Percentiles rank a stretch among this genome's conserved stretches.
phyloP scores from a whole-genome alignment of 2,888 invertebrate species.

The Phengaris arion region DNA sequence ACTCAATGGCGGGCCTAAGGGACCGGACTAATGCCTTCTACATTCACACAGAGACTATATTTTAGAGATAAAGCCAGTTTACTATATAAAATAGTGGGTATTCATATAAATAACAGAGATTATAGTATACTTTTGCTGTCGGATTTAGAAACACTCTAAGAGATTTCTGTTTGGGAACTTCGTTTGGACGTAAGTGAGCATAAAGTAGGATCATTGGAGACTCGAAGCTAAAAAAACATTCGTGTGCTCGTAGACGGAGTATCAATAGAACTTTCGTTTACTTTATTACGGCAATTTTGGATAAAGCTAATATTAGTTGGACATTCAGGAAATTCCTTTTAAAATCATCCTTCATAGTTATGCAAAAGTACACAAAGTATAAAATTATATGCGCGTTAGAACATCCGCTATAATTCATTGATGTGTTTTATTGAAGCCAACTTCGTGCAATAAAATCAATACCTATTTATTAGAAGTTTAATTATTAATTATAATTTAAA shows the following conservation, averaged over 20 bases:
- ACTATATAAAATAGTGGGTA: constrained; percentile 40
- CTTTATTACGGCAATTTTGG: neutral
- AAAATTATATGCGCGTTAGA: neutral
- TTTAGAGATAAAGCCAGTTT: constrained; percentile 43
- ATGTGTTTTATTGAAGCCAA: neutral
- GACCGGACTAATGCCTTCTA: constrained; percentile 57
- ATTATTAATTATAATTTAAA: no score
- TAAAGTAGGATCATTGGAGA: constrained; percentile 24
- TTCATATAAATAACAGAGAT: constrained; percentile 34
- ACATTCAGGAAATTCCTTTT: neutral
- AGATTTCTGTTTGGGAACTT: neutral
- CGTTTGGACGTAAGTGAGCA: constrained; percentile 20
- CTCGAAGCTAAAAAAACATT: constrained; percentile 8
- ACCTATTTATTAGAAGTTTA: no score
- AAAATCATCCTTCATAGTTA: neutral
- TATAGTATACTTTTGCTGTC: constrained; percentile 40
- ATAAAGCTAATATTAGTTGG: neutral
- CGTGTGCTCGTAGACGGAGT: neutral
- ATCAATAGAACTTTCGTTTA: neutral
- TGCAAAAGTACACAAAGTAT: neutral
- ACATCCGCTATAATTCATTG: constrained; percentile 1
- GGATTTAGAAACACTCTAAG: constrained; percentile 37
- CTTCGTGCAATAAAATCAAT: no score
- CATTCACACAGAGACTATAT: constrained; percentile 51
- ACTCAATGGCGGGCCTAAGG: constrained; percentile 49